Base-by-base conservation (phyloP, 2,888 invertebrate species). In the Drepana falcataria region DNA sequence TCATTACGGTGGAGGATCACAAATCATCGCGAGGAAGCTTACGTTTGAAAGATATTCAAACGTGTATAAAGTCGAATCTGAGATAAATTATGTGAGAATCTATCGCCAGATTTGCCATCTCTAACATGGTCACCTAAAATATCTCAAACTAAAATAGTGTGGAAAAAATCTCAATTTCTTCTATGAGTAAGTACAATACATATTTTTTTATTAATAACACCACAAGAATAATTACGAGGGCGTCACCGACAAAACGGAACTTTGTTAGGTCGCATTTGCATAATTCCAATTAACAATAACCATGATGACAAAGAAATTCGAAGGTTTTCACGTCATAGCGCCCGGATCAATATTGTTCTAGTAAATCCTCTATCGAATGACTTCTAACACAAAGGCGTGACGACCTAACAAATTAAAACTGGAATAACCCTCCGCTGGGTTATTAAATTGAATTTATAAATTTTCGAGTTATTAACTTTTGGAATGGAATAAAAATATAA, bases 271-370 rank as follows among this genome's bases (percentile, higher is more conserved):
- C 68, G 77, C 71, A 65, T 86, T 85, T 77, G 75, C 84, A 85
- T 85, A 84, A 83, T 83, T 85, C 73, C 78, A 83, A 85, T 86
- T 85, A 83, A 81, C 79, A 73, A 77, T 69, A 73, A 69, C 72
- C 73, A 73, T 74, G 74, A 79, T 71, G 65, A 75, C 68, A 70
- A 75, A 73, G 74, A 76, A 79, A 75, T 74, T 79, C 72, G 21
- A 63, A 63, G 61, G 67, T 68, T 63, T 65, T 69, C 63, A 67
- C 64, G 61, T 59, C 60, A 56, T 49, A 59, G 56, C 60, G 63
- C 58, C 60, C 61, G 63, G 65, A 75, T 72, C 77, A 74, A 77
- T 77, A 79, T 78, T 82, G 73, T 75, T 77, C 70, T 71, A 68
- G 60, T 61, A 71, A 74, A 75, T 68, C 65, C 59, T 63, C 62